Evolutionary conservation across 2,113 vertebrate species (phyloP), one percentile per base, ranked within the genome.

Genomic region (Odocoileus virginianus): DNA sequence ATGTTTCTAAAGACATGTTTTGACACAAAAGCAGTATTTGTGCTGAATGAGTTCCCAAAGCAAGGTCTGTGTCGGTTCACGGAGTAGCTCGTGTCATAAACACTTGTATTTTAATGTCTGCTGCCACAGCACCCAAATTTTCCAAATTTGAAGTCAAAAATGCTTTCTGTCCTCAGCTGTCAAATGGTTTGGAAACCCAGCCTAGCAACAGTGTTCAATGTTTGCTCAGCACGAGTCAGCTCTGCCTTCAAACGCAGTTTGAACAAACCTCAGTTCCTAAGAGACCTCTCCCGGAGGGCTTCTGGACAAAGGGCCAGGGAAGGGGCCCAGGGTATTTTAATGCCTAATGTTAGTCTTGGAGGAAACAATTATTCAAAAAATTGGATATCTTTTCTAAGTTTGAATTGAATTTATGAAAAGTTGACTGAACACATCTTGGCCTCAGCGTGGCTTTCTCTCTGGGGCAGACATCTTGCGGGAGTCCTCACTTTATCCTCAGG

Each of bases 261-360:
- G 8, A 58, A 28, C 33, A 40, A 28, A 19, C 30, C 47, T 2
- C 0, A 4, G 25, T 2, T 47, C 87, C 78, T 1, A 1, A 64
- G 74, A 84, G 50, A 23, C 61, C 21, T 33, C n/a, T 61, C 30
- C 33, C 6, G 25, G 23, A 47, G 30, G 40, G 57, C 4, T 13
- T 25, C 6, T 0, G 28, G 71, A 43, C 6, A 6, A 1, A 13
- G 25, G 0, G 33, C 36, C 52, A 11, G n/a, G 19, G 4, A 0
- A 21, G 2, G 9, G 19, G n/a, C 25, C 54, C 16, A 0, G 5
- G 40, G 33, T 2, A 6, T 36, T 74, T 55, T n/a, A 36, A 61
- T 23, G 21, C 7, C 40, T 13, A 1, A 0, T 6, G 19, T 83
- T 36, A 10, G 33, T 30, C 36, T 9, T 3, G 5, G 82, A 95